Conservation (phyloP, 1,140 invertebrate species). For the Odontomachus brunneus region DNA sequence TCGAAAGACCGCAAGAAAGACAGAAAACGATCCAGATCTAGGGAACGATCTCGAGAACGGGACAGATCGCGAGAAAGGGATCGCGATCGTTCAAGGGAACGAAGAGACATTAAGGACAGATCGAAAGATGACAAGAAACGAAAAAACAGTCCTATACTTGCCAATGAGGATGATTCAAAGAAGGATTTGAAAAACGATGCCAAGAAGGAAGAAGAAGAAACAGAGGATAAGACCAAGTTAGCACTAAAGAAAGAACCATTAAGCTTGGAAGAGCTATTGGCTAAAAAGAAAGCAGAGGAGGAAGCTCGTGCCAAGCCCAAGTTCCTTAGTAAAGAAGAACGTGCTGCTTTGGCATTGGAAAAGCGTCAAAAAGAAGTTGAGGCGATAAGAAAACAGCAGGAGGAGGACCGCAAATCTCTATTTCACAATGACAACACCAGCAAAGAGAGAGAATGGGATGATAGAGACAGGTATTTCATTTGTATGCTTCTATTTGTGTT, state of each 20-base stretch:
- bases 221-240: constrained; percentile 80
- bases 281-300: constrained; percentile 98
- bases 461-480: constrained; percentile 78
- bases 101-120: constrained; percentile 81
- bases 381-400: constrained; percentile 88
- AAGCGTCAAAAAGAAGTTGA: constrained; percentile 95
- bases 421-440: constrained; percentile 63
- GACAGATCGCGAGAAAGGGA: constrained; percentile 81
- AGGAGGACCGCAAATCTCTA: constrained; percentile 89
- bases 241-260: constrained; percentile 93
- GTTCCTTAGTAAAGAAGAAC: constrained; percentile 98
- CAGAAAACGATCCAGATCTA: constrained; percentile 77
- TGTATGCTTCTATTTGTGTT: constrained; percentile 18
- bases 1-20: constrained; percentile 79
- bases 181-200: constrained; percentile 83
- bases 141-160: constrained; percentile 78
- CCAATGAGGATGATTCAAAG: constrained; percentile 83
- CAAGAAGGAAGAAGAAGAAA: constrained; percentile 82
- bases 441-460: constrained; percentile 81
- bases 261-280: constrained; percentile 97
- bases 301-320: constrained; percentile 97
- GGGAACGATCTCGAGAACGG: constrained; percentile 76
- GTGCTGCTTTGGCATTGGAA: constrained; percentile 94
- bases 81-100: constrained; percentile 80
- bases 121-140: constrained; percentile 82